A percentile compares a stretch with the other conserved stretches of the same genome.
phyloP scores from a whole-genome alignment of 37 sponge, comb jelly and placozoan genomes.

The Geodia barretti region DNA sequence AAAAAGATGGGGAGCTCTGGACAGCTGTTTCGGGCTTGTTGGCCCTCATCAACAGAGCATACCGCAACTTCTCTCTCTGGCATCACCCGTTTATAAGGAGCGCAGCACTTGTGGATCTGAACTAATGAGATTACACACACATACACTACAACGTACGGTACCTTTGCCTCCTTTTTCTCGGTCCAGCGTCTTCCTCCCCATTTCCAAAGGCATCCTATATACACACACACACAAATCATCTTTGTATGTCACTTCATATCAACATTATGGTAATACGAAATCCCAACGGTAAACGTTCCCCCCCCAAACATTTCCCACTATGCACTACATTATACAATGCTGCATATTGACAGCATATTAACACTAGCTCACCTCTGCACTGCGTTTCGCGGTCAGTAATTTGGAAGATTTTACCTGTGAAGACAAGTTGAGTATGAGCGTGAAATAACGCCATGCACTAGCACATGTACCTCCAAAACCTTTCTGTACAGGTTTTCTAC shows the following conservation, averaged over 20 bases:
- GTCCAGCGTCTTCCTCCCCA: neutral
- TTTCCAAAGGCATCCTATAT: neutral
- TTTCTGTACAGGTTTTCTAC: slow-evolving; percentile 69
- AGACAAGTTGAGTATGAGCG: neutral
- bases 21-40: too few species aligned
- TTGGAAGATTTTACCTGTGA: slow-evolving; percentile 52
- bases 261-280: neutral
- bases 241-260: neutral
- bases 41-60: too few species aligned
- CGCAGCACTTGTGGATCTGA: too few species aligned
- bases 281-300: neutral
- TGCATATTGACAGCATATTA: too few species aligned
- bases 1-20: too few species aligned
- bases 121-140: too few species aligned
- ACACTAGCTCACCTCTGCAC: slow-evolving; percentile 1
- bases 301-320: neutral
- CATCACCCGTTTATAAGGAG: too few species aligned
- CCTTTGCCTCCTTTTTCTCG: neutral
- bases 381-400: slow-evolving; percentile 12
- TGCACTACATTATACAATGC: too few species aligned
- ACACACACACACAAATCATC: neutral
- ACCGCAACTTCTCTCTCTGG: too few species aligned
- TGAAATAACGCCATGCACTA: neutral
- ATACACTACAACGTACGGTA: too few species aligned
- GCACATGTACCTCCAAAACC: slow-evolving; percentile 57